Evolutionary conservation across 1,140 invertebrate species (phyloP), one percentile per base, ranked within the genome.

Genomic region (Gryon sp.): DNA sequence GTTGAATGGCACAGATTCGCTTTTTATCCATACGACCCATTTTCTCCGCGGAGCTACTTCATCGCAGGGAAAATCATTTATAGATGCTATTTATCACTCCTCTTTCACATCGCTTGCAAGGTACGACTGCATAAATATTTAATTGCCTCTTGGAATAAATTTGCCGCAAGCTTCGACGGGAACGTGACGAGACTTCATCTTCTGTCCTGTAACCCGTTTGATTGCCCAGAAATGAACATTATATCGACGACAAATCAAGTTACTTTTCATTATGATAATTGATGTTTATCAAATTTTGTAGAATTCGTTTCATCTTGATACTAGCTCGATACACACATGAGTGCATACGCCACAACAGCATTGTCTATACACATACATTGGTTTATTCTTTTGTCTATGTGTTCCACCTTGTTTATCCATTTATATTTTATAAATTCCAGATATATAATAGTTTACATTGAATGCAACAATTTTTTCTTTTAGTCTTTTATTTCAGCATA

Each of bases 1-100:
- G 40, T 8, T 60, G 41, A 73, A 63, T 40, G 36, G 45, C 9
- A 43, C 43, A 22, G 38, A 41, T 28, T 41, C 5, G 7, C 43
- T 62, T 66, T 66, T 75, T 75, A 75, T 75, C 66, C 60, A 75
- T 66, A 66, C 70, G 62, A 75, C 62, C 62, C 50, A 75, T 75
- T 66, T 75, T 60, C 50, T 48, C 19, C 28, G 34, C 18, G 14
- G 12, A 36, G 46, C 36, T 60, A 48, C 48, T 50, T 68, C 62
- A 68, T 68, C 48, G 63, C 46, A 24, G 2, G 40, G 46, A 55
- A 68, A 68, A 68, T 68, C 62, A 75, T 75, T 75, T 63, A 75
- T 62, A 75, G 38, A 59, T 68, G 48, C 55, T 68, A 75, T 75
- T 75, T 75, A 75, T 75, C 43, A 41, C 72, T 60, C 28, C 38